A percentile compares a stretch with the other conserved stretches of the same genome.
These are phyloP conservation scores for Griposia aprilina DNA, from an alignment of 2,888 invertebrate genomes.

Conservation along the genomic window DNA sequence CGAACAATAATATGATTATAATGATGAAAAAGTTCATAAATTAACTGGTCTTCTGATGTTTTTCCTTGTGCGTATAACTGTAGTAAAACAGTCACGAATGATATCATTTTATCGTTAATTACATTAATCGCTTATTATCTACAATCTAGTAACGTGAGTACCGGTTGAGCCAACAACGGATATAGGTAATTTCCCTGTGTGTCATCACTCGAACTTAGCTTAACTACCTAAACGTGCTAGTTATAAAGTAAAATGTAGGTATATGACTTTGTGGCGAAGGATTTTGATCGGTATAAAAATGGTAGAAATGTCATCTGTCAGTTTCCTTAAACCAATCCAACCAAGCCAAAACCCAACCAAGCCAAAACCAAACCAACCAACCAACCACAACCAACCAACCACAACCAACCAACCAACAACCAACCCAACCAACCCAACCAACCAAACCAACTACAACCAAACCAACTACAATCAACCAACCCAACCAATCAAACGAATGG, in stretches of 20 bases:
- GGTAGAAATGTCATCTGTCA: no score
- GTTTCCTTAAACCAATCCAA: no score
- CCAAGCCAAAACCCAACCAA: no score
- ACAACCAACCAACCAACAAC: no score
- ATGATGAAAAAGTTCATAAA: neutral
- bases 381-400: no score
- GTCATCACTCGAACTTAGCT: constrained; percentile 9
- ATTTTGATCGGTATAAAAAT: neutral
- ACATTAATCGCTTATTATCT: constrained; percentile 34
- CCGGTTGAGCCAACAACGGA: constrained; percentile 2
- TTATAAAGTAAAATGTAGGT: neutral
- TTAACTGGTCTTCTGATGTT: neutral
- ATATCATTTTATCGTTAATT: constrained; percentile 44
- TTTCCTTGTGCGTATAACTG: neutral
- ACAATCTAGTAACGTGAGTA: constrained; percentile 35
- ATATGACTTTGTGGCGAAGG: constrained; percentile 9
- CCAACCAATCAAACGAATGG: no score
- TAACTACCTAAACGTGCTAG: neutral
- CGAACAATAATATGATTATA: neutral
- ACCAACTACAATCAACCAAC: no score
- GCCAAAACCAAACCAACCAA: no score
- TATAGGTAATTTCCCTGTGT: constrained; percentile 9
- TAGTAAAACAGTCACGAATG: constrained; percentile 19
- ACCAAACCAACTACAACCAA: no score
- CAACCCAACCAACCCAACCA: no score